A percentile compares a stretch with the other conserved stretches of the same genome.
phyloP scores from a whole-genome alignment of 2,888 invertebrate genomes.

The Scotopteryx bipunctaria region DNA sequence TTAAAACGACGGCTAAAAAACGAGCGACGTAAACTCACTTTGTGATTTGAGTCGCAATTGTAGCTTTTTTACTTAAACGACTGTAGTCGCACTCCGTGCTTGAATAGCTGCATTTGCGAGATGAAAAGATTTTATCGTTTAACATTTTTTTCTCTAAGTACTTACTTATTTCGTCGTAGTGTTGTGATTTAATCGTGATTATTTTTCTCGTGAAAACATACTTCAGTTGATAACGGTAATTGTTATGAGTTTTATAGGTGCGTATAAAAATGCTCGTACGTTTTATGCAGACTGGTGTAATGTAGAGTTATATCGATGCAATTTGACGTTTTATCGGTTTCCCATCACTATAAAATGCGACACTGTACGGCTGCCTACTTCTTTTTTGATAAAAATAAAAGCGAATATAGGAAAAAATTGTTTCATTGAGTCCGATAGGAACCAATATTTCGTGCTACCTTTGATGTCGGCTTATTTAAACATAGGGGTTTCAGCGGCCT shows the following conservation, averaged over 20 bases:
- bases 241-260: conserved; percentile 39
- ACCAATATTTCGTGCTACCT: conserved; percentile 60
- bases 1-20: conserved; percentile 45
- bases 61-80: conserved; percentile 52
- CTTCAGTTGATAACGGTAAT: conserved; percentile 37
- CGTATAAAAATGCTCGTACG: conserved; percentile 37
- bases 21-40: conserved; percentile 45
- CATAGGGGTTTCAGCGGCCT: conserved; percentile 60
- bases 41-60: conserved; percentile 50
- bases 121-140: conserved; percentile 41
- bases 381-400: conserved; percentile 40
- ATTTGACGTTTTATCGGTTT: conserved; percentile 38
- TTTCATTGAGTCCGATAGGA: conserved; percentile 57
- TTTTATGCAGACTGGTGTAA: conserved; percentile 40
- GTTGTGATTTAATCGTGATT: conserved; percentile 34
- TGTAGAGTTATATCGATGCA: conserved; percentile 40
- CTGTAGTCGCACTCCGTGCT: conserved; percentile 38
- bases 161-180: conserved; percentile 38
- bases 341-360: conserved; percentile 40
- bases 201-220: conserved; percentile 32
- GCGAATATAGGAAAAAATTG: conserved; percentile 48
- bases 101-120: conserved; percentile 42
- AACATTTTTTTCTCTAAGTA: conserved; percentile 38
- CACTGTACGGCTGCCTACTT: conserved; percentile 36
- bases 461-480: conserved; percentile 75